phyloP scores from a whole-genome alignment of 2,888 invertebrate species.

The Leptodirus hochenwartii region DNA sequence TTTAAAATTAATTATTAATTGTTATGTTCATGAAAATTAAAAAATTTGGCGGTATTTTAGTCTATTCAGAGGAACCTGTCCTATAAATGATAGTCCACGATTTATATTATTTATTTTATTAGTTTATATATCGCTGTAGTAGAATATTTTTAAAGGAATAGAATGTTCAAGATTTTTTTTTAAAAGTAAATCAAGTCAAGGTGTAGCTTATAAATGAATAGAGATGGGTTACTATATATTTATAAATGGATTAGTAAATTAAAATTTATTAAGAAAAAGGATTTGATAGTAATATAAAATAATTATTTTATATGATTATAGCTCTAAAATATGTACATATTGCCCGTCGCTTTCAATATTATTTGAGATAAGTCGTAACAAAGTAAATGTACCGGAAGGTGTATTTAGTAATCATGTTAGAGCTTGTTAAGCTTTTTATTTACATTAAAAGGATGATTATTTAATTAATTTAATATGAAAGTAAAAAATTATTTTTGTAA shows the following conservation, averaged over 20 bases:
- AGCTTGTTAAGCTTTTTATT: constrained; percentile 46
- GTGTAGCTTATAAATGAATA: constrained; percentile 47
- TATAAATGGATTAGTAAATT: constrained; percentile 28
- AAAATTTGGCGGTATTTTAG: constrained; percentile 52
- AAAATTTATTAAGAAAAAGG: constrained; percentile 33
- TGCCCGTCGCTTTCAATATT: constrained; percentile 59
- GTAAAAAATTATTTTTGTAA: constrained; percentile 15
- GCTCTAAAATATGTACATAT: constrained; percentile 57
- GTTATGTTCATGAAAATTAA: constrained; percentile 44
- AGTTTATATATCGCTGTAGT: constrained; percentile 27
- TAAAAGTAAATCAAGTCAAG: constrained; percentile 47
- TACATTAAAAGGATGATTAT: constrained; percentile 32
- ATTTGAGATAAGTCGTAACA: constrained; percentile 66
- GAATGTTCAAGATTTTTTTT: constrained; percentile 29
- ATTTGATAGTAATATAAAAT: constrained; percentile 46
- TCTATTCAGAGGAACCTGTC: constrained; percentile 52
- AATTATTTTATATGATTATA: constrained; percentile 36
- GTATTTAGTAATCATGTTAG: constrained; percentile 46
- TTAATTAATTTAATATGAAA: constrained; percentile 19
- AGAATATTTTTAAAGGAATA: constrained; percentile 28
- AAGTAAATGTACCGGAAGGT: constrained; percentile 62
- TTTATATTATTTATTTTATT: constrained; percentile 31
- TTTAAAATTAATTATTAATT: constrained; percentile 35
- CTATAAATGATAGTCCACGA: constrained; percentile 48
- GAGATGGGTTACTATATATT: constrained; percentile 48